Evolutionary conservation across 2,113 vertebrate species (phyloP), one percentile per base, ranked within the genome.

Genomic region (Steatornis caripensis): DNA sequence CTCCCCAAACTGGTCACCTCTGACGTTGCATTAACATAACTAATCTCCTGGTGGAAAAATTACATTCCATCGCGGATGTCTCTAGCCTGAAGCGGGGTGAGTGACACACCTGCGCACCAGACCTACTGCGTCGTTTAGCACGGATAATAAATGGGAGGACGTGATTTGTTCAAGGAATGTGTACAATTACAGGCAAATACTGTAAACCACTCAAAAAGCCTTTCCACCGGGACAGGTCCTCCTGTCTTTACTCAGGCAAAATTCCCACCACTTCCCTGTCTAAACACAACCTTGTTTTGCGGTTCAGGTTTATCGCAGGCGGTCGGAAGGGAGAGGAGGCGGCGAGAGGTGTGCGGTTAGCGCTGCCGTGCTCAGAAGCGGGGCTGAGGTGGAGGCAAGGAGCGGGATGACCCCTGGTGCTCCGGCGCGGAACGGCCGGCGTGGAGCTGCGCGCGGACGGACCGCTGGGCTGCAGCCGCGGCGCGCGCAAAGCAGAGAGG

Each of bases 401-500:
- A 30, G 84, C 54, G 84, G 95, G 84, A 41, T 84, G 97, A 97
- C 98, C 97, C 97, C 98, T 98, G 68, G 97, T 98, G 98, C 93
- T 94, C 62, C 12, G 71, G 24, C n/a, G n/a, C n/a, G n/a, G n/a
- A n/a, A n/a, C n/a, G n/a, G n/a, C n/a, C n/a, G n/a, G n/a, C n/a
- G n/a, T n/a, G n/a, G n/a, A n/a, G n/a, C n/a, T n/a, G n/a, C n/a
- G n/a, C n/a, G n/a, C n/a, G n/a, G n/a, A n/a, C n/a, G n/a, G n/a
- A n/a, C n/a, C n/a, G n/a, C n/a, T n/a, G n/a, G n/a, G n/a, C n/a
- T n/a, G n/a, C n/a, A n/a, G n/a, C n/a, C n/a, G n/a, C n/a, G n/a
- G n/a, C n/a, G n/a, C n/a, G n/a, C n/a, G n/a, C n/a, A n/a, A n/a
- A n/a, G n/a, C n/a, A n/a, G n/a, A n/a, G n/a, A n/a, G n/a, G n/a